Evolutionary conservation across 2,113 vertebrate species (phyloP).

Genomic region (Chaetodon auriga): DNA sequence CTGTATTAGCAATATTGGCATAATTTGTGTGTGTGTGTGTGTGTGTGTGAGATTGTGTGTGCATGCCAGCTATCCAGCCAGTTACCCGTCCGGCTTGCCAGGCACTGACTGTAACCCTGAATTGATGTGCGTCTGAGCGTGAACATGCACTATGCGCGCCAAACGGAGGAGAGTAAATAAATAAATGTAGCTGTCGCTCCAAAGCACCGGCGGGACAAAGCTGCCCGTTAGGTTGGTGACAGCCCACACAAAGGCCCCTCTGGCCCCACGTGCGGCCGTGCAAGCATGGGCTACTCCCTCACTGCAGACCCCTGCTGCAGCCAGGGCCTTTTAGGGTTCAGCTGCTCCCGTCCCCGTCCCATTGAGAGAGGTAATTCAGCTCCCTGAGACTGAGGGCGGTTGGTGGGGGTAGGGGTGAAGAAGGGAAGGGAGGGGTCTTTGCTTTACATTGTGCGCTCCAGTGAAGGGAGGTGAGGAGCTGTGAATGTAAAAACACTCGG

Average conservation of each 20-base stretch:
- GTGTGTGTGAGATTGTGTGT: not conserved
- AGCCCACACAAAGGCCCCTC: slow-evolving; percentile 49
- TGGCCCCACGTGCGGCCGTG: slow-evolving; percentile 21
- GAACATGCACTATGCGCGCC: slow-evolving; percentile 12
- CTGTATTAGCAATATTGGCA: no score
- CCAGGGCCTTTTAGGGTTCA: slow-evolving; percentile 9
- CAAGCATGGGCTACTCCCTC: slow-evolving; percentile 27
- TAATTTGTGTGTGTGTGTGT: no score
- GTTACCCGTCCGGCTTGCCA: not conserved
- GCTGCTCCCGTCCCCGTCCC: slow-evolving; percentile 24
- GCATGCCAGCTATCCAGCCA: not conserved
- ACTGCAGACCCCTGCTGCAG: slow-evolving; percentile 31
- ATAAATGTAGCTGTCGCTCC: slow-evolving; percentile 53
- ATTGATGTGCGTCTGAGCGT: slow-evolving; percentile 38
- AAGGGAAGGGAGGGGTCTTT: slow-evolving; percentile 22
- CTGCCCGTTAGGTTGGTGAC: slow-evolving; percentile 53
- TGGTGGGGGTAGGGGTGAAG: not conserved
- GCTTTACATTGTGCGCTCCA: slow-evolving; percentile 40
- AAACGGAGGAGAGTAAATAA: slow-evolving; percentile 57
- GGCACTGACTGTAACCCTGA: slow-evolving; percentile 5
- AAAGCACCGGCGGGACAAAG: slow-evolving; percentile 22
- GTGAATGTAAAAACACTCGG: slow-evolving; percentile 63
- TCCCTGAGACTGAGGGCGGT: slow-evolving; percentile 30
- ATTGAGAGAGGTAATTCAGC: slow-evolving; percentile 71
- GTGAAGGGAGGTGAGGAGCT: slow-evolving; percentile 55